Evolutionary conservation across 2,888 invertebrate species (phyloP), one percentile per base, ranked within the genome.

Genomic region (Ceratothoa steindachneri): DNA sequence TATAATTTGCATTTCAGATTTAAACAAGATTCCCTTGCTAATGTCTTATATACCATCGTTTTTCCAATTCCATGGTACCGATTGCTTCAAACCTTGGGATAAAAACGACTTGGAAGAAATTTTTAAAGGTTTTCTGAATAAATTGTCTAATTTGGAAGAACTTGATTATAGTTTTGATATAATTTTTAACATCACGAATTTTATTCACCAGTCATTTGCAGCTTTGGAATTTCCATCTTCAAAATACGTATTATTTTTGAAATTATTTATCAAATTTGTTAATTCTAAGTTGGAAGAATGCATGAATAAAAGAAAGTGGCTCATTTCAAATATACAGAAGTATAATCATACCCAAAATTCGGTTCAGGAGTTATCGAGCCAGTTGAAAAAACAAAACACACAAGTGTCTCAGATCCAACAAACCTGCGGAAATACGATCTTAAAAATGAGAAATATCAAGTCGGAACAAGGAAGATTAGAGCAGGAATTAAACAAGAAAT

Each of bases 381-480:
- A 78, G 19, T 53, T 78, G 15, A 70, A 75, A 22, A 75, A 75
- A 55, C 78, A 78, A 60, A 68, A 74, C 9, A 74, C 78, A 15
- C 75, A 78, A 31, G 78, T 78, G 1, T 72, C 78, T 15, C 73
- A 75, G 41, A 74, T 78, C 30, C 78, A 78, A 52, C 75, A 78
- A 71, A 69, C 75, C 1, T 78, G 75, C 31, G 75, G 78, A 15
- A 72, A 75, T 19, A 75, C 70, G 22, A 73, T 75, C 7, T 71
- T 78, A n/a, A 75, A 75, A 51, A 75, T 78, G 71, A 73, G 75
- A 41, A 78, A 78, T 51, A 78, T 75, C 30, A 73, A 72, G 41
- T 73, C 73, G 15, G 78, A 78, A 30, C 75, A 78, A 64, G 78
- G 78, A 19, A 67, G 78, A 24, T 65, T 78, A 52, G 73, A 78